Base-by-base conservation (phyloP, 2,113 vertebrate genomes). In the Ornithorhynchus anatinus region DNA sequence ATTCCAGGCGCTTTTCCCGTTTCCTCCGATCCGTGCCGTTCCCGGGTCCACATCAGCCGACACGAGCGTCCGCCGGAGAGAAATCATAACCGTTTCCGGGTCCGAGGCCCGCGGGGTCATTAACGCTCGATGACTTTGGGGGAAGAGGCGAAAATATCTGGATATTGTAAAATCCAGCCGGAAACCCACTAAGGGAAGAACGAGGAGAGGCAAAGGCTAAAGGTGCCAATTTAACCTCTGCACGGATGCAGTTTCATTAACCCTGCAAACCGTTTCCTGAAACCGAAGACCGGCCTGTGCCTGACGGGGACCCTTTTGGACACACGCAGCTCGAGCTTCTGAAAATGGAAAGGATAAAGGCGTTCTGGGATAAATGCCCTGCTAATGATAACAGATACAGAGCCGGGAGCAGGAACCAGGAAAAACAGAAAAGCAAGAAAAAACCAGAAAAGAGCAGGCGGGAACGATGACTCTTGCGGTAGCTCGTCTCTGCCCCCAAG, bases 401-500 rank as follows among this genome's bases (percentile, higher is more conserved):
- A 74, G 79, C 60, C 65, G 16, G 20, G 53, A 44, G 59, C 59
- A 50, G 52, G n/a, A n/a, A n/a, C n/a, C n/a, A n/a, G n/a, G n/a
- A n/a, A n/a, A 44, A 31, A 22, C 13, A 43, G 44, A 47, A 52
- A 59, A 40, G 38, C 45, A 44, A 59, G 47, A 20, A 59, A n/a
- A 23, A 25, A 17, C n/a, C n/a, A 65, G 39, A 31, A 54, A 51
- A 64, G 43, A 43, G 43, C 22, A 22, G 19, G 53, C 40, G 9
- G 9, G 2, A 40, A 42, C 37, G 35, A 44, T 35, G 35, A 16
- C 50, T 32, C 75, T 37, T 81, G 81, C 8, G 60, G 68, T 52
- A 82, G 89, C 89, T 82, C 77, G 80, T 75, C 75, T 88, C 75
- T 82, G 84, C 87, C 89, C 89, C 85, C 87, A 89, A 81, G 76